Evolutionary conservation across 2,888 invertebrate genomes (phyloP), one percentile per base, ranked within the genome.

Genomic region (Didymodactylos carnosus): DNA sequence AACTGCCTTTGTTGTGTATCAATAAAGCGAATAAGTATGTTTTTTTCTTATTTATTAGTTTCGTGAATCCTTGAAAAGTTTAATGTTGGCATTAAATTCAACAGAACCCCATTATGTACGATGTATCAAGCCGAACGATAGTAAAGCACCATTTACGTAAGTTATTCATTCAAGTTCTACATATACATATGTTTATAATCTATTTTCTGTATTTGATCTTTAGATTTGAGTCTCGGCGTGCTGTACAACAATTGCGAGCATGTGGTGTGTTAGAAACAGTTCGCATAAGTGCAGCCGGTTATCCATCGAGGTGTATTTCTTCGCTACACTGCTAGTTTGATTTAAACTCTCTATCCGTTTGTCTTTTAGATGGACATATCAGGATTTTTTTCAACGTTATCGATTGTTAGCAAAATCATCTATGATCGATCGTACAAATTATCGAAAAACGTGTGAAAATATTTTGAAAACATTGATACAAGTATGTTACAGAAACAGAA

Each of bases 211-310:
- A 27, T 3, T 69, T 39, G 6, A 11, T 35, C 25, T 16, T 29
- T 76, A 88, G 88, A 78, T 94, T 92, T 84, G 91, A 93, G 78
- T 88, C 91, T 0, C 87, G 88, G 16, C 86, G 93, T 78, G 92
- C 91, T 29, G 91, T 93, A 0, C 91, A 92, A 80, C 94, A 94
- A 81, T 84, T 94, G 71, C 86, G 98, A 78, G 98, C 98, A 0
- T 98, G 98, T 81, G 98, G 98, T 75, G 98, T 98, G 0, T 83
- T 98, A 75, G 98, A 98, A 84, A 98, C 98, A 0, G 94, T 98
- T 25, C 86, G 97, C 72, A 94, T 98, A 82, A 95, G 94, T 29
- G 94, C 97, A 0, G 95, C 97, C 19, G 98, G 98, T 0, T 98
- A 94, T 82, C 98, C 98, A 0, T 87, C 88, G 4, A 83, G 87